These are phyloP conservation scores for Electrona antarctica DNA, from an alignment of 2,113 vertebrate species.

Conservation along the genomic window DNA sequence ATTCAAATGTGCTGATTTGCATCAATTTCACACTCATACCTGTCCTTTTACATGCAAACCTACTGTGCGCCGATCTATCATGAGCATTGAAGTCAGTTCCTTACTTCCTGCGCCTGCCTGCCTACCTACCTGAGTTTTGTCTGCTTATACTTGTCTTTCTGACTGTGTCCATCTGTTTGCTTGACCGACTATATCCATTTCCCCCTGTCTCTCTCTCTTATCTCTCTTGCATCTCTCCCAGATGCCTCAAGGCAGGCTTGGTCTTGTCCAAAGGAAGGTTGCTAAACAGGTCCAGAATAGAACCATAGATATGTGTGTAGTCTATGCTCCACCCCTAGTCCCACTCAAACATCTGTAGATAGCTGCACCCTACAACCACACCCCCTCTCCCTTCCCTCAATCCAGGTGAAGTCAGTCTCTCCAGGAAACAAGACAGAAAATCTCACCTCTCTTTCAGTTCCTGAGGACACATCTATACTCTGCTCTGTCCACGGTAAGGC, in stretches of 20 bases:
- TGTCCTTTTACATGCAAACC: neutral
- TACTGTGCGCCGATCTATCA: neutral
- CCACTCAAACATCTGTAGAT: neutral
- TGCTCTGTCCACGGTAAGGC: slow-evolving; percentile 43
- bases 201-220: neutral
- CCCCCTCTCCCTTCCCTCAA: neutral
- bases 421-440: no score
- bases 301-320: neutral
- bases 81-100: neutral
- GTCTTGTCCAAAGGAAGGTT: neutral
- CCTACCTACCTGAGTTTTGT: neutral
- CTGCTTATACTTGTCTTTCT: neutral
- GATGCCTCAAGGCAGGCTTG: neutral
- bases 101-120: neutral
- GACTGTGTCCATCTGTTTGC: neutral
- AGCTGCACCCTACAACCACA: slow-evolving; percentile 12
- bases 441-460: neutral
- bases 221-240: neutral
- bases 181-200: neutral
- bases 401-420: slow-evolving; percentile 24
- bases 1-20: slow-evolving; percentile 27
- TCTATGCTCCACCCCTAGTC: slow-evolving; percentile 30
- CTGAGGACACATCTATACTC: neutral
- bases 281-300: neutral
- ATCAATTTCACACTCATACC: slow-evolving; percentile 1